Conservation (phyloP, 2,888 invertebrate species). For the Agonum fuliginosum region DNA sequence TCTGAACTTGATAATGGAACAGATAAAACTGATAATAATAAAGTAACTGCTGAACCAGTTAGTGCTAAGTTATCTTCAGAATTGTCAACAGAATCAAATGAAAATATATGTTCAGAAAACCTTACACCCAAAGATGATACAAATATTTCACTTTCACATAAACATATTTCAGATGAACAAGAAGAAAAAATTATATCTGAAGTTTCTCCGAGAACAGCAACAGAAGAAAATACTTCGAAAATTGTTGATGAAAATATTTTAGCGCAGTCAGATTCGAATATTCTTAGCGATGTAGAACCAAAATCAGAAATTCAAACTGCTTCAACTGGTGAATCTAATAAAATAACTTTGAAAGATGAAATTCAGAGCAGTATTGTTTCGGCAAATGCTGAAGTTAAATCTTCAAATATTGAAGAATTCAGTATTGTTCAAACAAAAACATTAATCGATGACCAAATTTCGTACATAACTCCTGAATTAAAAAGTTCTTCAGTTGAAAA, state of each 20-base stretch:
- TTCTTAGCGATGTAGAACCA: not conserved
- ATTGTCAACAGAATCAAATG: not conserved
- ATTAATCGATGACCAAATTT: not conserved
- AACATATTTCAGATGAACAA: not conserved
- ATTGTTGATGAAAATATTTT: slow-evolving; percentile 2
- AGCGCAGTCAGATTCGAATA: not conserved
- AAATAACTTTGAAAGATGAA: slow-evolving; percentile 48
- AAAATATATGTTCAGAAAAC: slow-evolving; percentile 25
- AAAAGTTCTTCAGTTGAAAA: not conserved
- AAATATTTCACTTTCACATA: slow-evolving; percentile 7
- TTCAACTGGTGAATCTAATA: not conserved
- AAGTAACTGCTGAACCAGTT: not conserved
- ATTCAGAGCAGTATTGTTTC: not conserved
- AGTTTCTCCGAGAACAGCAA: not conserved
- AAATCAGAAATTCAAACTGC: slow-evolving; percentile 6
- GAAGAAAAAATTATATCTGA: slow-evolving; percentile 2
- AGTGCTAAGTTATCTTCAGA: not conserved
- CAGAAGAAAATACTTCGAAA: slow-evolving; percentile 20
- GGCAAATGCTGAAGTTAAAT: slow-evolving; percentile 3
- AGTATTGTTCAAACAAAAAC: not conserved
- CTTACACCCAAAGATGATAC: slow-evolving; percentile 1
- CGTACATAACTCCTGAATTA: too few species aligned
- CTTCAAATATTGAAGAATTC: not conserved
- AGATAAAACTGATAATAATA: not conserved
- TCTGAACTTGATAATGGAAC: not conserved